Percentiles rank a stretch among this genome's conserved stretches.
phyloP scores from a whole-genome alignment of 2,888 invertebrate genomes.

The Dysmachus trigonus region DNA sequence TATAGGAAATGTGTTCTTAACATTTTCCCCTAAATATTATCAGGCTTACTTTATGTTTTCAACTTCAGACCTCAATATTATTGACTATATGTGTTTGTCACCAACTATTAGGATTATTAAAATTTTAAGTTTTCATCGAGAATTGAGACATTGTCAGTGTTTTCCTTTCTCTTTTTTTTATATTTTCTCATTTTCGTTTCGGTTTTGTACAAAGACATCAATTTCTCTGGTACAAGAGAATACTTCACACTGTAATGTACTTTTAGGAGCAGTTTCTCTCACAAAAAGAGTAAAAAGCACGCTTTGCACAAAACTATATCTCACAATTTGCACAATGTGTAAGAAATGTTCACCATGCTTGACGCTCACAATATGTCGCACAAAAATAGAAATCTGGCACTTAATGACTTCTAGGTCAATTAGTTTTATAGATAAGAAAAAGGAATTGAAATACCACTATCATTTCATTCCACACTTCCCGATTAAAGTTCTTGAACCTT shows the following conservation, averaged over 20 bases:
- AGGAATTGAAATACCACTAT: no score
- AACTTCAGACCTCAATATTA: not conserved
- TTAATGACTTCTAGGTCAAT: not conserved
- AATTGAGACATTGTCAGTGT: not conserved
- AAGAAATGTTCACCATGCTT: conserved; percentile 12
- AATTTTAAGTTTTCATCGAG: not conserved
- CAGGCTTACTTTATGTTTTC: not conserved
- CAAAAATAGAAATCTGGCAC: conserved; percentile 12
- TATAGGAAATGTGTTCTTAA: not conserved
- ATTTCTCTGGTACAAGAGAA: not conserved
- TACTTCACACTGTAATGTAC: not conserved
- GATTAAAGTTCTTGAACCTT: not conserved
- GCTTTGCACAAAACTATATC: conserved; percentile 17
- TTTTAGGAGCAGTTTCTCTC: not conserved
- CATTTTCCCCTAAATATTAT: not conserved
- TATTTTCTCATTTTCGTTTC: not conserved
- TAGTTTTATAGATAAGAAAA: not conserved
- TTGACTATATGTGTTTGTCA: not conserved
- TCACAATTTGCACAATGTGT: conserved; percentile 6
- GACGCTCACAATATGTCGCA: conserved; percentile 14
- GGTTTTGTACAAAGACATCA: not conserved
- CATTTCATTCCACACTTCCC: not conserved
- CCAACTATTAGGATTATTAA: not conserved
- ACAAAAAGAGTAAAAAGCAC: conserved; percentile 5
- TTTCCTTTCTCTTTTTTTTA: not conserved